phyloP scores from a whole-genome alignment of 2,888 invertebrate genomes.

The Gryllus longicercus region DNA sequence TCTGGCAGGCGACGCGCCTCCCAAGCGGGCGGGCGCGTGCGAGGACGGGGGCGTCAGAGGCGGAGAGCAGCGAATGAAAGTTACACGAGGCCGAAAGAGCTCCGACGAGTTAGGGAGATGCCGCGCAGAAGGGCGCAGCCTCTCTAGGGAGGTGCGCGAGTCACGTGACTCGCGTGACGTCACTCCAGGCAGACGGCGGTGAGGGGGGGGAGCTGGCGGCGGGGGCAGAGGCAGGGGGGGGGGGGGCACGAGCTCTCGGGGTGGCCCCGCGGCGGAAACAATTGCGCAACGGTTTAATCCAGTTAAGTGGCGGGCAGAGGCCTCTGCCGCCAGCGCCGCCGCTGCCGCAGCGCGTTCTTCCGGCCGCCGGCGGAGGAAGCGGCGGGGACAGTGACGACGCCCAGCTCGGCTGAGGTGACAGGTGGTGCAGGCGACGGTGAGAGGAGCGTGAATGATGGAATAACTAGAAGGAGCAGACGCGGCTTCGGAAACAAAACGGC shows the following conservation, averaged over 20 bases:
- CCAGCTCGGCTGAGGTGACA: too few species aligned
- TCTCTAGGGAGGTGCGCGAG: not conserved
- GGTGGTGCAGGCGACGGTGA: too few species aligned
- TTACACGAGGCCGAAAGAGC: too few species aligned
- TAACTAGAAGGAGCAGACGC: too few species aligned
- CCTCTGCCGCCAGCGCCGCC: not conserved
- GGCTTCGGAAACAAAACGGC: too few species aligned
- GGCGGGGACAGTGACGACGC: too few species aligned
- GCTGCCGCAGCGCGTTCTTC: not conserved
- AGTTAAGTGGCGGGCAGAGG: constrained; percentile 3
- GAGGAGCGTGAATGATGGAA: too few species aligned
- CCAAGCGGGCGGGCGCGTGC: too few species aligned
- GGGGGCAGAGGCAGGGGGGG: not conserved
- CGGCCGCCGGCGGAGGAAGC: not conserved
- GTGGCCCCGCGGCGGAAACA: not conserved
- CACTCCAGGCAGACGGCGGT: not conserved
- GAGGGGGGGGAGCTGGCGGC: not conserved
- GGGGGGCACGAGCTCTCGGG: not conserved
- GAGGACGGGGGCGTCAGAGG: too few species aligned
- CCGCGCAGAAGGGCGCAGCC: not conserved
- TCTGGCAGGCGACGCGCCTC: too few species aligned
- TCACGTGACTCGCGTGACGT: not conserved
- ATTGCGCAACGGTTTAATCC: constrained; percentile 17
- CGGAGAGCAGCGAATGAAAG: too few species aligned
- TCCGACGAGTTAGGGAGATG: too few species aligned